Evolutionary conservation across 2,797 vertebrate genomes (phyloP), one percentile per base, ranked within the genome.

Genomic region (Anomalospiza imberbis): DNA sequence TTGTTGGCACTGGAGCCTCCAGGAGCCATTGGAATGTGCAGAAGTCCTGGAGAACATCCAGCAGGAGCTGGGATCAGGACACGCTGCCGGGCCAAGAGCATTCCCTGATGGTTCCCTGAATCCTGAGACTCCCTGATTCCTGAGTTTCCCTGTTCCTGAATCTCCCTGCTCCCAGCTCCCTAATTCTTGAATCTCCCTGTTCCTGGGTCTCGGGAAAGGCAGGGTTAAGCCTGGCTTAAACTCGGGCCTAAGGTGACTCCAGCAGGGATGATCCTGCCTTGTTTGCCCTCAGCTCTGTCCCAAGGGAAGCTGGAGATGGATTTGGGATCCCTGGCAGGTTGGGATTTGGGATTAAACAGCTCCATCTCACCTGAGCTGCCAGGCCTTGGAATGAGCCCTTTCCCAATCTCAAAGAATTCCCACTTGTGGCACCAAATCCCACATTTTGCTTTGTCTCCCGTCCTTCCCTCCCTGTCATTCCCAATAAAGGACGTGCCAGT

Each of bases 11-110:
- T 2, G 22, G 77, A 47, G 45, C 10, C 75, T 65, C 68, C 65
- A 54, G 65, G 57, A 91, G 74, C 60, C 54, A 5, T 1, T 10
- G 61, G 90, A 85, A 89, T 75, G 47, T 53, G 66, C 65, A 81
- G 70, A 71, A 85, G 45, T 44, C 26, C 70, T 93, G 94, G 94
- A 89, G 5, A n/a, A 40, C 17, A 19, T 75, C 95, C 95, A 96
- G 13, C 0, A 1, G 8, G 70, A 61, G 89, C 32, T 0, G 9
- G 85, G 81, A 83, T 45, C 54, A 16, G 87, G 44, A 76, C 26
- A 32, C 0, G 1, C 32, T 12, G 40, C 25, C 0, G 1, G 79
- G 51, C 57, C 68, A 21, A 32, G 61, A 0, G 0, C 47, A 1
- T 68, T 88, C 61, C 78, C 54, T 66, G 42, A 67, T 1, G 0